Conservation (phyloP, 2,888 invertebrate genomes). For the Ferdinandea cuprea region DNA sequence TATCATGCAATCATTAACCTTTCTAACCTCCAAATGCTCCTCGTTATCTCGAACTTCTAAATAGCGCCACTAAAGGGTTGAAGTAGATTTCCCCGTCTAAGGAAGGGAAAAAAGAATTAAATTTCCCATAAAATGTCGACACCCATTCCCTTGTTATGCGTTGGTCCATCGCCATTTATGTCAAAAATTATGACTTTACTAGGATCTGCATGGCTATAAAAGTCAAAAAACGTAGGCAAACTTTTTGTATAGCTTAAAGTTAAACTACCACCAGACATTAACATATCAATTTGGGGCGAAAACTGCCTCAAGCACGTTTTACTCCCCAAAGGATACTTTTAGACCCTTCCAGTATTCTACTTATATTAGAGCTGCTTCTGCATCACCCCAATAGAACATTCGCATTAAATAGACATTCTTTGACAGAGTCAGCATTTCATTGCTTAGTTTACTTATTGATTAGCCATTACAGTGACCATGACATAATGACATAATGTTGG, state of each 20-base stretch:
- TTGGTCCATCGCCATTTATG: conserved; percentile 7
- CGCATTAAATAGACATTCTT: conserved; percentile 8
- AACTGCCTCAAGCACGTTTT: conserved; percentile 8
- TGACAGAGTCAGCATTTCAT: conserved; percentile 10
- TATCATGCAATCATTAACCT: no score
- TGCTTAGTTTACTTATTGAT: conserved; percentile 23
- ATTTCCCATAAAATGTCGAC: not conserved
- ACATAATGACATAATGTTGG: conserved; percentile 18
- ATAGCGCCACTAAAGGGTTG: no score
- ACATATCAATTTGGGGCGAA: conserved; percentile 24
- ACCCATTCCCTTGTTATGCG: not conserved
- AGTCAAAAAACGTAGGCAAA: not conserved
- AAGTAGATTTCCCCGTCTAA: no score
- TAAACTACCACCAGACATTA: not conserved
- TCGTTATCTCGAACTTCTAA: no score
- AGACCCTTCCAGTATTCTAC: not conserved
- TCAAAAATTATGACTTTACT: conserved; percentile 15
- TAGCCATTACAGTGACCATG: conserved; percentile 16
- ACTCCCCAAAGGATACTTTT: not conserved
- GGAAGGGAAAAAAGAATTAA: not conserved
- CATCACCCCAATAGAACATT: not conserved
- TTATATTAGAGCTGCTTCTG: not conserved
- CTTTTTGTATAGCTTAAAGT: conserved; percentile 12
- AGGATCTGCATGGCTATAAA: not conserved
- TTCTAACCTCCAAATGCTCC: no score